These are phyloP conservation scores for Aethina tumida DNA, from an alignment of 1,140 invertebrate species.

Conservation along the genomic window DNA sequence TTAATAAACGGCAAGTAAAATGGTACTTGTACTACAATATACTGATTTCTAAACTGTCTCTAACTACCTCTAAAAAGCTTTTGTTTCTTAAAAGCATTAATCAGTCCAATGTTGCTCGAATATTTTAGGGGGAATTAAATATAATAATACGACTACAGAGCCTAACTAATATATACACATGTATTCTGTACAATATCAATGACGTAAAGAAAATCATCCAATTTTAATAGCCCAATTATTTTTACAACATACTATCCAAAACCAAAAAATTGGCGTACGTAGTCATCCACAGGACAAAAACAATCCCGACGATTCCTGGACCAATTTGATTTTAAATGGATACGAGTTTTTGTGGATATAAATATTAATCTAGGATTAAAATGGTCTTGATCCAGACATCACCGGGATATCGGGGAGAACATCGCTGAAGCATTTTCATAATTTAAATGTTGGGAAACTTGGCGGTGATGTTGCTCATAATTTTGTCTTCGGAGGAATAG, in stretches of 20 bases:
- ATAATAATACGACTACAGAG: slow-evolving; percentile 20
- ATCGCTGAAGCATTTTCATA: no score
- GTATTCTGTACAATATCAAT: slow-evolving; percentile 22
- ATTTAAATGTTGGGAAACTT: no score
- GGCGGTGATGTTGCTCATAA: no score
- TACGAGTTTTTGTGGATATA: no score
- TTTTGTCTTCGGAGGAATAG: no score
- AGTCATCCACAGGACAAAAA: slow-evolving; percentile 1
- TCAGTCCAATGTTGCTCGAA: slow-evolving; percentile 25
- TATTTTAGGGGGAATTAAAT: slow-evolving; percentile 15
- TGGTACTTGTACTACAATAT: slow-evolving; percentile 24
- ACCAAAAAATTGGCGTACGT: slow-evolving; percentile 1
- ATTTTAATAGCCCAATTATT: slow-evolving; percentile 1
- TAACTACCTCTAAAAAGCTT: slow-evolving; percentile 17
- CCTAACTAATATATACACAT: slow-evolving; percentile 21
- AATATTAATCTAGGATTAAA: no score
- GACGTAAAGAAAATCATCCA: slow-evolving; percentile 9
- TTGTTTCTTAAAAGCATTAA: slow-evolving; percentile 22
- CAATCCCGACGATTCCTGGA: no score
- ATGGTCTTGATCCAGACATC: no score
- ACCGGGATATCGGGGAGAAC: no score
- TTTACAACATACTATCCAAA: neutral
- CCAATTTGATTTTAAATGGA: no score
- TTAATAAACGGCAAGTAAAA: slow-evolving; percentile 18
- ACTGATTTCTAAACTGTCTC: slow-evolving; percentile 6